Evolutionary conservation across 2,888 invertebrate genomes (phyloP), one percentile per base, ranked within the genome.

Genomic region (Argyra leucocephala): DNA sequence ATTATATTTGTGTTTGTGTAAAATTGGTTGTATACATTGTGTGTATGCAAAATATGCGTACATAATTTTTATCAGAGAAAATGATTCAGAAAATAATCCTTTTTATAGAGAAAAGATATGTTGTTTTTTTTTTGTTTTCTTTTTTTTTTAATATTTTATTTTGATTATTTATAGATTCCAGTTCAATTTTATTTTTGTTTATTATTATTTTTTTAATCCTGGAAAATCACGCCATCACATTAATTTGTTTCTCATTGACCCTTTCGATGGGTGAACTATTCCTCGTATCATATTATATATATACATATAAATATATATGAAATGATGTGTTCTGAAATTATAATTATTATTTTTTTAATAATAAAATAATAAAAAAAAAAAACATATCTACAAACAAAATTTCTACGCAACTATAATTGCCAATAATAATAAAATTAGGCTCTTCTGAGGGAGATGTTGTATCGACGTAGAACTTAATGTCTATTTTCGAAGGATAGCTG

Each of bases 211-310:
- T 37, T 48, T 48, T 48, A 10, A 12, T 18, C 18, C 18, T 18
- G 12, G 15, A 48, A 48, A 48, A 48, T 48, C 48, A 31, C 31
- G 31, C 31, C 31, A 31, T 31, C 31, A 31, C n/a, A 48, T 48
- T 18, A 48, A 48, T 48, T 48, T 48, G 48, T 48, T 48, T 48
- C 48, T 48, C 48, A 48, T n/a, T 48, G 48, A 48, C 48, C 48
- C 48, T 15, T 48, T 48, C 15, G n/a, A n/a, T 15, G 48, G 18
- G 5, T 48, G 15, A 15, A 48, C 18, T 48, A 48, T 15, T 18
- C 48, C 18, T 48, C 48, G n/a, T n/a, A 48, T 48, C n/a, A 48
- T 15, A 7, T 31, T 31, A 31, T 31, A 7, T 7, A n/a, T n/a
- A n/a, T n/a, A 31, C 31, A 31, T 7, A 31, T 7, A 31, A 31